phyloP scores from a whole-genome alignment of 1,140 invertebrate genomes.

The Leptonema lineaticorne region DNA sequence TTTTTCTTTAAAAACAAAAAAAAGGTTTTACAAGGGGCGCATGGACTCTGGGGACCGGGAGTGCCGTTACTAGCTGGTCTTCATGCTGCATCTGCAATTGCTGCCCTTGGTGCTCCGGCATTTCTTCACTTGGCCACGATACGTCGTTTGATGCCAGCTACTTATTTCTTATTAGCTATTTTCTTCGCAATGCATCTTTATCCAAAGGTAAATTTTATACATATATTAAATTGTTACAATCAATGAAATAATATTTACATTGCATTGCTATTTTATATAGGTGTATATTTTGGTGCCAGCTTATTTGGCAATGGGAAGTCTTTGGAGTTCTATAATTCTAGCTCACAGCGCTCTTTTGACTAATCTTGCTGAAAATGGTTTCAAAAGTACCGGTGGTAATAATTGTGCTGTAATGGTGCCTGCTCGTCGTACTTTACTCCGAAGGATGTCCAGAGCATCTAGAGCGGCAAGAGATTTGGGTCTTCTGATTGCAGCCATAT shows the following conservation, averaged over 20 bases:
- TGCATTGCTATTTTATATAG: conserved; percentile 18
- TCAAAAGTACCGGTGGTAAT: conserved; percentile 49
- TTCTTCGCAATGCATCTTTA: conserved; percentile 60
- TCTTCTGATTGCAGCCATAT: conserved; percentile 52
- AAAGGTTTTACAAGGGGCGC: conserved; percentile 55
- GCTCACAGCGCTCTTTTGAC: conserved; percentile 58
- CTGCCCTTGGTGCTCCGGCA: conserved; percentile 54
- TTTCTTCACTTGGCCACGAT: conserved; percentile 55
- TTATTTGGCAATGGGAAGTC: conserved; percentile 61
- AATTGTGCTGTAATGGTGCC: conserved; percentile 53
- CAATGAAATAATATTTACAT: not conserved
- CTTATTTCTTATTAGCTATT: conserved; percentile 51
- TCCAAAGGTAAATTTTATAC: conserved; percentile 46
- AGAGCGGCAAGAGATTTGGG: conserved; percentile 63
- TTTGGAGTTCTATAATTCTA: conserved; percentile 54
- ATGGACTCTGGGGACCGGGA: conserved; percentile 44
- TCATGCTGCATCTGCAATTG: conserved; percentile 53
- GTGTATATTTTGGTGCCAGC: conserved; percentile 59
- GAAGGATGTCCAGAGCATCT: conserved; percentile 49
- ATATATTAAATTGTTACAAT: not conserved
- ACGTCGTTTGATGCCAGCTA: conserved; percentile 52
- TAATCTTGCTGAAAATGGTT: conserved; percentile 54
- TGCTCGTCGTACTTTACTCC: conserved; percentile 49
- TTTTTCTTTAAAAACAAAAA: too few species aligned
- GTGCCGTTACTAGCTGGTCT: conserved; percentile 54